phyloP scores from a whole-genome alignment of 2,888 invertebrate genomes.

The Scrobipalpa costella region DNA sequence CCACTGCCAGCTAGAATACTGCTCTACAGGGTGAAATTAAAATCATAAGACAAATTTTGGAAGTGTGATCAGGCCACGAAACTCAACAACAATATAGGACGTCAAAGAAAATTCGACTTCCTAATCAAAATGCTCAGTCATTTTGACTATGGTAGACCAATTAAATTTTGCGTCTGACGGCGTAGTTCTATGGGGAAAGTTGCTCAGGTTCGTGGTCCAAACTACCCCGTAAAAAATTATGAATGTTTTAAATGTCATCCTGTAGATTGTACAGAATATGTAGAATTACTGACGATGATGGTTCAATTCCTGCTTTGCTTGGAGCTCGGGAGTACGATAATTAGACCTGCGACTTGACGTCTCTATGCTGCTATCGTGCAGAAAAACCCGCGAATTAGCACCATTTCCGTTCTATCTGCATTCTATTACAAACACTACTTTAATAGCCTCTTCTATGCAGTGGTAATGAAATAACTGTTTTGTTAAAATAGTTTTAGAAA shows the following conservation, averaged over 20 bases:
- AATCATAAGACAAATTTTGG: too few species aligned
- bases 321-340: neutral
- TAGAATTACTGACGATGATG: slow-evolving; percentile 35
- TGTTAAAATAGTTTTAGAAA: neutral
- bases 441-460: neutral
- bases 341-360: slow-evolving; percentile 28
- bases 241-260: too few species aligned
- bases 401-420: slow-evolving; percentile 11
- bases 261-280: too few species aligned
- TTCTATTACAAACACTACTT: neutral
- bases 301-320: slow-evolving; percentile 20
- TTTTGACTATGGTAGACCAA: too few species aligned
- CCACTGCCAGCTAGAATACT: slow-evolving; percentile 31
- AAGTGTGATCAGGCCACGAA: too few species aligned
- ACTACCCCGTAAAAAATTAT: too few species aligned
- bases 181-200: too few species aligned
- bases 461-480: slow-evolving; percentile 2
- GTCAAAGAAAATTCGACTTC: too few species aligned
- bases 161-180: too few species aligned
- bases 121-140: too few species aligned
- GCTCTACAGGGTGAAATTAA: neutral
- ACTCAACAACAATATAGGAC: too few species aligned
- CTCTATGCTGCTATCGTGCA: slow-evolving; percentile 22
- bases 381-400: neutral
- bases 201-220: too few species aligned